phyloP scores from a whole-genome alignment of 2,113 vertebrate species.

The Zapornia atra region DNA sequence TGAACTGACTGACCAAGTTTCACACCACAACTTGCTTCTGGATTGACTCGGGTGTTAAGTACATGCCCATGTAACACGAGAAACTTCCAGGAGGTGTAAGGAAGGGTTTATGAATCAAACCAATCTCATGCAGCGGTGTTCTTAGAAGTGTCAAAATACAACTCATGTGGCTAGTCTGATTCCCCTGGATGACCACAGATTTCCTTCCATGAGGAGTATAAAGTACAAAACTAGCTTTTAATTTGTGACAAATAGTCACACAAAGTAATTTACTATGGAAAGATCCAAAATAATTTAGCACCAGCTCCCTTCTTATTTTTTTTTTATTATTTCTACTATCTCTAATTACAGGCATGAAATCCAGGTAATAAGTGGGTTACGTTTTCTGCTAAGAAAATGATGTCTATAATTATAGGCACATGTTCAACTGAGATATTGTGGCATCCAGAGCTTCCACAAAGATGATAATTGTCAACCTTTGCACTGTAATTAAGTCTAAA shows the following conservation, averaged over 20 bases:
- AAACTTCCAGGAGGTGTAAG: background rate
- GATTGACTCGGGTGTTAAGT: background rate
- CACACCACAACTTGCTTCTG: background rate
- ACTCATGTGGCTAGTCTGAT: background rate
- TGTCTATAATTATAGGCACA: conserved; percentile 76
- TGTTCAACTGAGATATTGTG: conserved; percentile 70
- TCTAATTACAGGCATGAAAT: conserved; percentile 74
- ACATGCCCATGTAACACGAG: background rate
- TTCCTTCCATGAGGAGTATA: background rate
- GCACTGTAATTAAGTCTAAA: conserved; percentile 81
- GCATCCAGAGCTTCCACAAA: conserved; percentile 63
- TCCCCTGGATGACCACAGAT: background rate
- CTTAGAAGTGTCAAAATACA: background rate
- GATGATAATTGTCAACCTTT: conserved; percentile 79
- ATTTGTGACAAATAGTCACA: background rate
- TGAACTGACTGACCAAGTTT: background rate
- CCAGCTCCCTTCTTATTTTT: background rate
- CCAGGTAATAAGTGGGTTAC: conserved; percentile 72
- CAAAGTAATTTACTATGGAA: background rate
- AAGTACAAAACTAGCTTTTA: background rate
- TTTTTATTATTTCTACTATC: conserved; percentile 56
- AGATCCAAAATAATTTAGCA: background rate
- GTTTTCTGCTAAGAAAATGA: conserved; percentile 75
- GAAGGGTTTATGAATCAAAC: background rate
- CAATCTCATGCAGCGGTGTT: background rate